These are phyloP conservation scores for Moxostoma hubbsi DNA, from an alignment of 2,797 vertebrate species.

Conservation along the genomic window DNA sequence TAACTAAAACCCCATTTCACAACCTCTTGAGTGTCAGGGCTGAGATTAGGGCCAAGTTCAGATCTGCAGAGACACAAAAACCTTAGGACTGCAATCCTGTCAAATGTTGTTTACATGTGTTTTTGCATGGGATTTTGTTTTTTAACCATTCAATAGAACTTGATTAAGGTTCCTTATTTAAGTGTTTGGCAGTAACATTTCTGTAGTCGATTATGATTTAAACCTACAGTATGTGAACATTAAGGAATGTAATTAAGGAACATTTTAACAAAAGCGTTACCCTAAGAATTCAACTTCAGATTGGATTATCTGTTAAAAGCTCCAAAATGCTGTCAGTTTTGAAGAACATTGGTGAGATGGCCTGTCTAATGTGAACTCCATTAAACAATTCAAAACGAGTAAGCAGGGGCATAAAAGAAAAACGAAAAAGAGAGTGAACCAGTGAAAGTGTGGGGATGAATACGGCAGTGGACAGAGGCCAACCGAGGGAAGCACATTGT, in stretches of 20 bases:
- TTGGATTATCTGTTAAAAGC: neutral
- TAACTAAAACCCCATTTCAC: neutral
- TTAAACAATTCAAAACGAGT: neutral
- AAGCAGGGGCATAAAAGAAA: neutral
- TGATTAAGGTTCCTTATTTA: too few relatives aligned
- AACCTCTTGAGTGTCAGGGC: neutral
- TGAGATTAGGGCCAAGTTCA: neutral
- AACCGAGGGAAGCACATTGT: conserved; percentile 72
- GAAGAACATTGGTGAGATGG: neutral
- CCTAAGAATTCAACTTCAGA: neutral
- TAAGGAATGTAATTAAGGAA: too few relatives aligned
- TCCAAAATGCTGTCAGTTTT: neutral
- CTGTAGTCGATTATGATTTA: too few relatives aligned
- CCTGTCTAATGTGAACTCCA: neutral
- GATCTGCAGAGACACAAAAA: neutral
- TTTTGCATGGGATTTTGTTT: neutral
- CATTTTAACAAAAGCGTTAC: too few relatives aligned
- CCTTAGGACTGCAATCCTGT: neutral
- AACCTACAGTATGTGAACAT: too few relatives aligned
- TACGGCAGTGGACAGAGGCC: conserved; percentile 68
- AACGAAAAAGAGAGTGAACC: neutral
- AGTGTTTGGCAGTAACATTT: too few relatives aligned
- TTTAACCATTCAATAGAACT: too few relatives aligned
- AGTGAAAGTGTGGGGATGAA: conserved; percentile 39
- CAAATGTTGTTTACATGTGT: neutral